Evolutionary conservation across 2,888 invertebrate species (phyloP), one percentile per base, ranked within the genome.

Genomic region (Panzeria rudis): DNA sequence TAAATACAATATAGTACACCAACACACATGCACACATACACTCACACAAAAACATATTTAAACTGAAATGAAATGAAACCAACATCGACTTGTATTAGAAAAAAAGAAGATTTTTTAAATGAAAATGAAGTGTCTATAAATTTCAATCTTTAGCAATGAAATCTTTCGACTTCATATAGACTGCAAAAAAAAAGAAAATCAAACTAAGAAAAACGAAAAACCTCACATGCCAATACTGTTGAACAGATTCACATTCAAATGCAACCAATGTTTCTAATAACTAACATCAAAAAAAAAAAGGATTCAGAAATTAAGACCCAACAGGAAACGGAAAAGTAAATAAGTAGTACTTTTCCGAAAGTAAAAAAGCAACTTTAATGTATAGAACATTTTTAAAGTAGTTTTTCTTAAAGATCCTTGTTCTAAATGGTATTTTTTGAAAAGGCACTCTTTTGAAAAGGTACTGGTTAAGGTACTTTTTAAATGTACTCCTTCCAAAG

Each of bases 41-140:
- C 8, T 15, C 15, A 54, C n/a, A n/a, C 71, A 5, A 13, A 15
- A 15, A 17, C 59, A 73, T 1, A n/a, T 52, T 41, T 32, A 3
- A 68, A 62, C 38, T 11, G 23, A 81, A 79, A 64, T 71, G 44
- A 66, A 80, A 62, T 73, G 73, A 66, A 59, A 73, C 66, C 73
- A 38, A 66, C 72, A 66, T 59, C 50, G 59, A 68, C 73, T 80
- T 41, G 61, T 50, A 59, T 73, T 66, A 56, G 50, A 72, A 32
- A 71, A 9, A 29, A 72, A 72, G 20, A 29, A 11, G 23, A 4
- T 44, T 15, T 25, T n/a, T 69, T 52, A 75, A 76, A 83, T 83
- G 82, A 77, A 83, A 77, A 83, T 83, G 71, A 83, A 83, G 82
- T 83, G 82, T 72, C 76, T 83, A 71, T 77, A 73, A 73, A 73